Evolutionary conservation across 2,797 vertebrate species (phyloP), one percentile per base, ranked within the genome.

Genomic region (Chloroceryle inda): DNA sequence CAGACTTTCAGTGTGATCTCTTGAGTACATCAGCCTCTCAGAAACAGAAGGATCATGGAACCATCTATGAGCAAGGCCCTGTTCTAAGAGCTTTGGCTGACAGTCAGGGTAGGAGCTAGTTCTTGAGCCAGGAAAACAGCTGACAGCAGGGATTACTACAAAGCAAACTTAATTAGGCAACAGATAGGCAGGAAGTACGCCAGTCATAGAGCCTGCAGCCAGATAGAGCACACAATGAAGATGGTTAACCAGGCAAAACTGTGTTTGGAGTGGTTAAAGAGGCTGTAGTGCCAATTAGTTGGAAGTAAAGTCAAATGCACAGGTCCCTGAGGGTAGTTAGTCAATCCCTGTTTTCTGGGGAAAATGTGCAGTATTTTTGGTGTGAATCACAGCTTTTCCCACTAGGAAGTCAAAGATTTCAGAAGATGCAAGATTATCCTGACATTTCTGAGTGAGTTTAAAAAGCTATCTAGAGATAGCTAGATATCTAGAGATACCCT

Each of bases 151-250:
- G 86, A 89, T 92, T 94, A 93, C 88, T 81, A 56, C 95, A 94
- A 89, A 94, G 90, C 86, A 96, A 94, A 94, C 90, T 91, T 96
- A 90, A 96, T 95, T 96, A 96, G 89, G 82, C 82, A 95, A 94
- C 85, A 91, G 94, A 84, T 94, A 95, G 84, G 94, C 94, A 96
- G 94, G 97, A 96, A 96, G 91, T 96, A 37, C 16, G 44, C 88
- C 86, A 94, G 94, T 89, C 94, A 78, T 82, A 61, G 91, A 95
- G 94, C 90, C 90, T 76, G 85, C 88, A 95, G 94, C 92, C 94
- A 92, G 85, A 44, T 21, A 31, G 84, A 83, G 75, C 55, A 21
- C 72, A 88, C 81, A 93, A 49, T 91, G 85, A 24, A 20, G 50
- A 55, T 12, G 31, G 89, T 61, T 79, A 85, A 83, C 85, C 45